Base-by-base conservation (phyloP, 2,797 vertebrate species). In the Ctenopoma multispine region DNA sequence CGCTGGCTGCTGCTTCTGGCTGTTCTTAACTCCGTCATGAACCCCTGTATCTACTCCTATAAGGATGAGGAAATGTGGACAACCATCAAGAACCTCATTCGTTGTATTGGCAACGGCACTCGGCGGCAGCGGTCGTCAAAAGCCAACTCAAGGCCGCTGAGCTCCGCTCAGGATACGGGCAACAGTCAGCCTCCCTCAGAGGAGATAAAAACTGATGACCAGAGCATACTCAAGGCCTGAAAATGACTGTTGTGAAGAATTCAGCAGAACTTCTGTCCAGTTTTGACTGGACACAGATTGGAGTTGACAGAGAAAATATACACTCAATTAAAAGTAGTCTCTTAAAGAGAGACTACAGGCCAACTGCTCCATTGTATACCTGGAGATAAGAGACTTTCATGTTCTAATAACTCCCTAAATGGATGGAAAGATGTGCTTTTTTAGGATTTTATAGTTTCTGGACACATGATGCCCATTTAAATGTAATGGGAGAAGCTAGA, bases 31-130 rank as follows among this genome's bases (percentile, higher is more conserved):
- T 99, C 98, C 0, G 93, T 97, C 87, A 96, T 99, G 96, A 99
- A 99, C 89, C 98, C 98, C 17, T 92, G 98, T 90, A 99, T 99
- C 93, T 99, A 99, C 92, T 99, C 98, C 11, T 99, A 96, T 91
- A 98, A 97, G 88, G 98, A 99, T 8, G 94, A 98, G 27, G 98
- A 99, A 73, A 99, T 99, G 97, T 98, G 96, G 94, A 85, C 81
- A 50, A 98, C 97, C 48, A 94, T 99, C 86, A 98, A 95, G 84
- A 96, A 94, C 84, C 95, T 99, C 86, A 69, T 98, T 69, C 94
- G 95, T 81, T 97, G 96, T 61, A 90, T 93, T 7, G 89, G 90
- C 3, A 95, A 87, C 0, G 95, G 95, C 15, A 96, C 82, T 5
- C 90, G 94, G 1, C 90, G 92, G 49, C 94, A 95, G 87, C 85